Evolutionary conservation across 1,140 invertebrate species (phyloP).

Genomic region (Magallana ariakensis): DNA sequence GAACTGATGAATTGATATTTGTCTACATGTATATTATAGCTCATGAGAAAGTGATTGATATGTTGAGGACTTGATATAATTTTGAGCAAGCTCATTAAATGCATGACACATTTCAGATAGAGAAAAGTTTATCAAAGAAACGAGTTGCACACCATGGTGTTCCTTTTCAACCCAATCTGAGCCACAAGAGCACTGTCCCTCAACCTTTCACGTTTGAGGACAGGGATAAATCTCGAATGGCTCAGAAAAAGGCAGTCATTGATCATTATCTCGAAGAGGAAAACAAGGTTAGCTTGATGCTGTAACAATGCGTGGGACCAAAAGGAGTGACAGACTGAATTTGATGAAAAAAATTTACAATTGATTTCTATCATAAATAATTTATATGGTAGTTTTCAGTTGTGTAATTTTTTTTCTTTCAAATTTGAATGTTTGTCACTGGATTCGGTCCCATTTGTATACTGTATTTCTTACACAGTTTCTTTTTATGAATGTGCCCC

Average conservation of each 20-base stretch:
- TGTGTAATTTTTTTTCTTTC: background rate
- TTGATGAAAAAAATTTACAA: background rate
- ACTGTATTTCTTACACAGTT: background rate
- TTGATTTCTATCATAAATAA: background rate
- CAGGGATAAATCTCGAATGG: constrained; percentile 35
- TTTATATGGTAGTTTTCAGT: background rate
- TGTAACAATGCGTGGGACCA: background rate
- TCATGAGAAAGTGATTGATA: too few relatives aligned
- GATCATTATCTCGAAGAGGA: constrained; percentile 50
- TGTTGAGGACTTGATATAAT: background rate
- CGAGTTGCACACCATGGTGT: constrained; percentile 44
- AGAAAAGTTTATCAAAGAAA: constrained; percentile 5
- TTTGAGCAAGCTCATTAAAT: background rate
- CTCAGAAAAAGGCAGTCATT: constrained; percentile 38
- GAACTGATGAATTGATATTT: too few relatives aligned
- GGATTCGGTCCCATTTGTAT: background rate
- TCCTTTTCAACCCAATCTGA: constrained; percentile 46
- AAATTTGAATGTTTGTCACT: background rate
- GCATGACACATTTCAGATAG: constrained; percentile 10
- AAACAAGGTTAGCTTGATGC: constrained; percentile 48
- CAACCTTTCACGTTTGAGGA: constrained; percentile 48
- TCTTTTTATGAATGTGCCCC: background rate
- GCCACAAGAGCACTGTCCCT: constrained; percentile 49
- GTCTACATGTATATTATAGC: too few relatives aligned
- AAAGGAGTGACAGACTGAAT: constrained; percentile 9